Base-by-base conservation (phyloP, 2,888 invertebrate species). In the Microplitis manilae region DNA sequence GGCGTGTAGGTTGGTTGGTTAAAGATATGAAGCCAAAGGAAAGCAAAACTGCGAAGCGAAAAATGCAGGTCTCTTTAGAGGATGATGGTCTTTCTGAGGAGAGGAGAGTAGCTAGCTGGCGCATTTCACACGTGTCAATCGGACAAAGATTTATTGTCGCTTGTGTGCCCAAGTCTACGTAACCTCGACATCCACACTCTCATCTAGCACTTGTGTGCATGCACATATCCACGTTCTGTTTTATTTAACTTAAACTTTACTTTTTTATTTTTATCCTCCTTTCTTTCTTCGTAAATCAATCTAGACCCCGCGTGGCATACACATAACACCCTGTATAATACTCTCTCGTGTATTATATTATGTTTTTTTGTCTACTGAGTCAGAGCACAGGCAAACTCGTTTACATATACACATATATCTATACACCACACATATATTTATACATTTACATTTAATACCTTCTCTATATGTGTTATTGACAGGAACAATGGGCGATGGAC, bases 91-190 rank as follows among this genome's bases (percentile, higher is more conserved):
- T 65, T 59, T 17, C 73, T 65, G 79, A 73, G 30, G 30, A 30
- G 30, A 30, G 30, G 80, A 79, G 82, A 83, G 85, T 86, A 87
- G 86, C 84, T 82, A 79, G 79, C 84, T 85, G 85, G 85, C 84
- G 87, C 86, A 86, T 88, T 88, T 88, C 87, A 87, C 87, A 87
- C 88, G 86, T 88, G 87, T 88, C 87, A 87, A 88, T 88, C 87
- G 86, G 75, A 79, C 75, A 77, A 85, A 87, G 87, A 88, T 88
- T 88, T 88, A 88, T 86, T 79, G 86, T 84, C 86, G 83, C 80
- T 83, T 65, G 78, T 73, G 70, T 75, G 80, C 65, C 39, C 74
- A 39, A 20, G 13, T 70, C 64, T 38, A 59, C 62, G 30, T 30
- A 30, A 30, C 30, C 30, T 30, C 68, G 40, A 67, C 41, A 73